These are phyloP conservation scores for Campylorhamphus procurvoides DNA, from an alignment of 2,113 vertebrate genomes.

Conservation along the genomic window DNA sequence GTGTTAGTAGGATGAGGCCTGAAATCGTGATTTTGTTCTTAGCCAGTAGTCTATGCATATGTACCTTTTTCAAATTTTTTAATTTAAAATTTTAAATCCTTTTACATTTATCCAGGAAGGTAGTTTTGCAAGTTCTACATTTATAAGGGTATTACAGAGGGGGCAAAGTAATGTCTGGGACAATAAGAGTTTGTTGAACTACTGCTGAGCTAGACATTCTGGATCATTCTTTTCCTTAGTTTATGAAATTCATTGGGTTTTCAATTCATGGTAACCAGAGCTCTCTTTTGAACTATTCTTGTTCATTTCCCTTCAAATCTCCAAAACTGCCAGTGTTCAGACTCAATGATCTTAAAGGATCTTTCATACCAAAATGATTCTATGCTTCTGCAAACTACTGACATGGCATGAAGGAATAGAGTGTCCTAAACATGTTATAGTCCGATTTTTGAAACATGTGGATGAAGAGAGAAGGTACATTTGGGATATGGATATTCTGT, in stretches of 20 bases:
- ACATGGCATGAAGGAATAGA: background rate
- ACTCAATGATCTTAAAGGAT: background rate
- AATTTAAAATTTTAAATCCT: background rate
- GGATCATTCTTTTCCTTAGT: conserved; percentile 39
- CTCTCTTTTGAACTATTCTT: background rate
- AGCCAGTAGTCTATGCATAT: background rate
- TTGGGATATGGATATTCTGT: background rate
- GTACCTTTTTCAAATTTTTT: background rate
- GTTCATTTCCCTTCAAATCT: background rate
- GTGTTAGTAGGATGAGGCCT: background rate
- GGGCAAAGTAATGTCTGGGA: background rate
- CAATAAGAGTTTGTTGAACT: conserved; percentile 14
- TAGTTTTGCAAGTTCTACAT: background rate
- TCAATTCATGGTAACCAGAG: background rate
- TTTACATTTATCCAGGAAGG: background rate
- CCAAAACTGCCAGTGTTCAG: background rate
- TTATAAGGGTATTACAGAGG: background rate
- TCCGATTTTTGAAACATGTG: background rate
- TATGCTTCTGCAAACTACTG: background rate
- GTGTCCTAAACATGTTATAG: background rate
- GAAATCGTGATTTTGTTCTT: background rate
- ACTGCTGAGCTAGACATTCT: conserved; percentile 17
- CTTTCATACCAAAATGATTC: background rate
- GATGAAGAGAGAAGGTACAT: background rate
- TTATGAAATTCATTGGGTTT: conserved; percentile 49